These are phyloP conservation scores for Cirrhinus molitorella DNA, from an alignment of 2,797 vertebrate species.

Conservation along the genomic window DNA sequence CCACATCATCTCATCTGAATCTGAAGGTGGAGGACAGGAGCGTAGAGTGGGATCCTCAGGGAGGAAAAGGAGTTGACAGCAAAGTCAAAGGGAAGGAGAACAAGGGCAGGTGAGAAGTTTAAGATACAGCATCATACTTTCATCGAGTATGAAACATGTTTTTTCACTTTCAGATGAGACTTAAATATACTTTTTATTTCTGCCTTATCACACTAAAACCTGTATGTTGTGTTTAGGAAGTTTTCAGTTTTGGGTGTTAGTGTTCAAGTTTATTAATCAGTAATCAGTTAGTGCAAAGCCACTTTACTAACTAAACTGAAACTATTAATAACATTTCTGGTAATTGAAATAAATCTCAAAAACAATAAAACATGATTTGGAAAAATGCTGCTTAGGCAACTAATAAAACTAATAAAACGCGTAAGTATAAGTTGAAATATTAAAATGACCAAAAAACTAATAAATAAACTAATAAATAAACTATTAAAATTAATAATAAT, in stretches of 20 bases:
- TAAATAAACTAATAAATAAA: too few relatives aligned
- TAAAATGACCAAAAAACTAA: too few relatives aligned
- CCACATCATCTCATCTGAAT: conserved; percentile 87
- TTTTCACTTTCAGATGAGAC: background rate
- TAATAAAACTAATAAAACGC: too few relatives aligned
- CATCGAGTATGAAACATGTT: background rate
- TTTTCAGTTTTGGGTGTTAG: background rate
- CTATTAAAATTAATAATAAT: too few relatives aligned
- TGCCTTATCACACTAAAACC: background rate
- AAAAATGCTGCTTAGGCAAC: too few relatives aligned
- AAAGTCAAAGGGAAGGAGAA: conserved; percentile 91
- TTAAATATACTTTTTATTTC: background rate
- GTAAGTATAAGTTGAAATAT: too few relatives aligned
- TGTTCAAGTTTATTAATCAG: background rate
- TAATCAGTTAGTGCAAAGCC: background rate
- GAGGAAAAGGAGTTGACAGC: conserved; percentile 88
- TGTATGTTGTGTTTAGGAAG: background rate
- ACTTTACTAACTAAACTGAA: too few relatives aligned
- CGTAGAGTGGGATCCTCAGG: conserved; percentile 93
- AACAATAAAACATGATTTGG: too few relatives aligned
- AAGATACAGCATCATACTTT: background rate
- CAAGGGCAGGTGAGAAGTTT: conserved; percentile 84
- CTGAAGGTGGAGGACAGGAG: conserved; percentile 87
- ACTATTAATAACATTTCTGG: too few relatives aligned
- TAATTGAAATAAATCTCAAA: too few relatives aligned